Base-by-base conservation (phyloP, 2,113 vertebrate genomes). In the Malurus cyaneus region DNA sequence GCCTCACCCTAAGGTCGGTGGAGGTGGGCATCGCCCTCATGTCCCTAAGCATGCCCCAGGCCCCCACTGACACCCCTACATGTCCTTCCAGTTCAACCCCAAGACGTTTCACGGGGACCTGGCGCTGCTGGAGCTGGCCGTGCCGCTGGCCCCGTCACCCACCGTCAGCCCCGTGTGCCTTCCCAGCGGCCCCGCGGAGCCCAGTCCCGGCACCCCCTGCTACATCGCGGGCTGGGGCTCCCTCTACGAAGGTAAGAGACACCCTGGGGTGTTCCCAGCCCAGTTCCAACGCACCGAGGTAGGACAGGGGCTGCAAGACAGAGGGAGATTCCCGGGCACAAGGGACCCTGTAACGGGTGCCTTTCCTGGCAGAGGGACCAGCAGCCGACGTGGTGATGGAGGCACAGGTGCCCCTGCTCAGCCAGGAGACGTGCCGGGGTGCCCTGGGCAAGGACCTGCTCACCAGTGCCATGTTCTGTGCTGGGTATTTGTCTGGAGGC, bases 201-300 rank as follows among this genome's bases (percentile, higher is more conserved):
- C 98, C 44, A 97, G 98, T 12, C 96, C 97, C 0, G 99, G 98
- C 49, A 98, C 98, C 1, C 56, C 97, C 8, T 99, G 99, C 86
- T 97, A 99, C 91, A 99, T 99, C 18, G 98, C 98, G 2, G 99
- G 99, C 72, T 99, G 99, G 99, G 99, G 99, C 16, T 99, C 99
- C 15, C 98, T 99, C 61, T 99, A 98, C 16, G 99, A 99, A 97
- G 99, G 99, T 99, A 93, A 87, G 96, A 69, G 46, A 25, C 12
- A 28, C 20, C 12, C 1, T 12, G 41, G 34, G 34, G 12, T 28
- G 3, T 12, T 49, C 24, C 21, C 13, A 14, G 44, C 19, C 12
- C 7, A 36, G 47, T 72, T 42, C 39, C 1, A 2, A 18, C 11
- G 10, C 36, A 25, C 44, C 0, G 3, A 69, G 53, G 31, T 41